Evolutionary conservation across 2,888 invertebrate species (phyloP), one percentile per base, ranked within the genome.

Genomic region (Cephus pulcher): DNA sequence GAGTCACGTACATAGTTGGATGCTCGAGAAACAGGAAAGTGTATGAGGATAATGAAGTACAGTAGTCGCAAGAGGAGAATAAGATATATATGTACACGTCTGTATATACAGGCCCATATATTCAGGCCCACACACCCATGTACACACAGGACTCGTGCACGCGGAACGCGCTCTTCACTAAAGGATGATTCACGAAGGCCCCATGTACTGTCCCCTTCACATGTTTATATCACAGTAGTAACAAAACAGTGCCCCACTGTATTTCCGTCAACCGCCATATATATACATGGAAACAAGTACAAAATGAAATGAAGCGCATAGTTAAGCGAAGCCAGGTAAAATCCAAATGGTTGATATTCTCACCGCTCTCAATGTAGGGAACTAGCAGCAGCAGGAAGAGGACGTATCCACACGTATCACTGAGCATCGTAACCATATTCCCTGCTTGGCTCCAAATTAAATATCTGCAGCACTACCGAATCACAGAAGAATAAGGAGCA

Each of bases 311-410:
- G 74, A 77, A 75, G 68, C 73, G 23, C 4, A 69, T 32, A 34
- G 37, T n/a, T 15, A 56, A 56, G 23, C 23, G 56, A 56, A 56
- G 35, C 34, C n/a, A 77, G 35, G 69, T 37, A 68, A 35, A 74
- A 74, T 37, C 23, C 56, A 37, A 34, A 34, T 12, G 37, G 40
- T 78, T n/a, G 73, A 35, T 71, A 78, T 40, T 93, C 95, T 95
- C 90, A 95, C 95, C 95, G 92, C 94, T 95, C 92, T 95, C 94
- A 91, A 95, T 95, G 92, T 94, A 94, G 87, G 95, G 95, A 90
- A 95, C 93, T 90, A 95, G 93, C 90, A 95, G 93, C 90, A 95
- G 93, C 92, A 95, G 93, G 92, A 94, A 94, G 90, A 94, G 93
- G 92, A 94, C 93, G 92, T 94, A 94, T 90, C 92, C 91, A 89